A percentile compares a stretch with the other conserved stretches of the same genome.
phyloP scores from a whole-genome alignment of 2,797 vertebrate species.

The Pseudopleuronectes americanus region DNA sequence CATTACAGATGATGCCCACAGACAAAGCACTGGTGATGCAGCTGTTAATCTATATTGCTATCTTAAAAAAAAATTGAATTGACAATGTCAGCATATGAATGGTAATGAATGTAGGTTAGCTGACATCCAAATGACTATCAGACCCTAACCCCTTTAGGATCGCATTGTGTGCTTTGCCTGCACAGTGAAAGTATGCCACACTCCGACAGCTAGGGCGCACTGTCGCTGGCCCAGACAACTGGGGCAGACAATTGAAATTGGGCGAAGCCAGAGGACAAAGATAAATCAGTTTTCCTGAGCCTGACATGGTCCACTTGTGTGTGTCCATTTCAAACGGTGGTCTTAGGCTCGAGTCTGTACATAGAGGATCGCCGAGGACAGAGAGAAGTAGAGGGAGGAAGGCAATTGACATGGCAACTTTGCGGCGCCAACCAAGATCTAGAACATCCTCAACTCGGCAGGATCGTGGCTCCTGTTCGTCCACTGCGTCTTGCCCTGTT shows the following conservation, averaged over 20 bases:
- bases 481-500: constrained; percentile 79
- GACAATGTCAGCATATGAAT: constrained; percentile 46
- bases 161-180: constrained; percentile 45
- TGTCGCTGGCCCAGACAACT: constrained; percentile 60
- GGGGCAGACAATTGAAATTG: constrained; percentile 68
- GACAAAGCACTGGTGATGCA: constrained; percentile 44
- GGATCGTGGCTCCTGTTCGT: constrained; percentile 79
- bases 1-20: constrained; percentile 69
- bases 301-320: constrained; percentile 83
- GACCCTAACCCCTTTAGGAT: constrained; percentile 41
- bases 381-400: constrained; percentile 29
- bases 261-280: constrained; percentile 72
- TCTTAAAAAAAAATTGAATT: constrained; percentile 60
- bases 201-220: constrained; percentile 48
- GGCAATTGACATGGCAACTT: constrained; percentile 59
- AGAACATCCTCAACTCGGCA: constrained; percentile 66
- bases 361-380: constrained; percentile 57
- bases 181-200: constrained; percentile 70
- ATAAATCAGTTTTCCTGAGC: constrained; percentile 59
- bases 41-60: constrained; percentile 64
- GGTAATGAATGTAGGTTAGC: constrained; percentile 60
- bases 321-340: constrained; percentile 72
- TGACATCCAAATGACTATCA: constrained; percentile 45
- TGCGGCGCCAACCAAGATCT: constrained; percentile 59
- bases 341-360: constrained; percentile 72